Evolutionary conservation across 2,113 vertebrate genomes (phyloP).

Genomic region (Sceloporus undulatus): DNA sequence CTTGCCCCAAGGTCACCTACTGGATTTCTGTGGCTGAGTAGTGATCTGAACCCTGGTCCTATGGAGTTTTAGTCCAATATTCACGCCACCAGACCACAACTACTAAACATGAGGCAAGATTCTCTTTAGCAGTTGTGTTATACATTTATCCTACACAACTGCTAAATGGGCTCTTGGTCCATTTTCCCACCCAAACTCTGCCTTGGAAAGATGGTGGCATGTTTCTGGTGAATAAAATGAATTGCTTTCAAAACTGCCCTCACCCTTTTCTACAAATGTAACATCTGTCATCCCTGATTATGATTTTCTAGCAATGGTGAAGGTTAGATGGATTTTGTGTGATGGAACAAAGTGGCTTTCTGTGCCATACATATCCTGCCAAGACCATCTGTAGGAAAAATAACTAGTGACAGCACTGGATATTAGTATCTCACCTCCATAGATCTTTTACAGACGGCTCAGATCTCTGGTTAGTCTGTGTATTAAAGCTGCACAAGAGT

Average conservation of each 20-base stretch:
- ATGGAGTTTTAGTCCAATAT: too few species aligned
- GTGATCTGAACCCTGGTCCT: too few species aligned
- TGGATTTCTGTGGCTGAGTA: too few species aligned
- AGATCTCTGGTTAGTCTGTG: background rate
- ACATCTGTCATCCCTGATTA: constrained; percentile 9
- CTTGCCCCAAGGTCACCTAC: too few species aligned
- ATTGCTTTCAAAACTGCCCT: background rate
- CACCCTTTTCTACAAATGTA: background rate
- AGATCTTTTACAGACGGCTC: constrained; percentile 29
- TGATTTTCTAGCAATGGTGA: background rate
- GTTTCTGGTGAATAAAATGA: background rate
- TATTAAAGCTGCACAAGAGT: constrained; percentile 33
- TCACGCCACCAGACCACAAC: background rate
- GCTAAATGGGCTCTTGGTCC: background rate
- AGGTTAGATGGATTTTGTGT: background rate
- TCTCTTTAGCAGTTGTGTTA: too few species aligned
- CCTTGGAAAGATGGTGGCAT: background rate
- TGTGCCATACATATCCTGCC: constrained; percentile 3
- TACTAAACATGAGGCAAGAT: too few species aligned
- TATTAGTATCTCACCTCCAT: constrained; percentile 7
- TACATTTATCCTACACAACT: too few species aligned
- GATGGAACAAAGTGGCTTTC: background rate
- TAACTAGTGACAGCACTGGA: constrained; percentile 41
- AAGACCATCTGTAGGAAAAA: constrained; percentile 26
- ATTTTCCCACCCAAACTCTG: background rate